Evolutionary conservation across 2,888 invertebrate species (phyloP), one percentile per base, ranked within the genome.

Genomic region (Thereva nobilitata): DNA sequence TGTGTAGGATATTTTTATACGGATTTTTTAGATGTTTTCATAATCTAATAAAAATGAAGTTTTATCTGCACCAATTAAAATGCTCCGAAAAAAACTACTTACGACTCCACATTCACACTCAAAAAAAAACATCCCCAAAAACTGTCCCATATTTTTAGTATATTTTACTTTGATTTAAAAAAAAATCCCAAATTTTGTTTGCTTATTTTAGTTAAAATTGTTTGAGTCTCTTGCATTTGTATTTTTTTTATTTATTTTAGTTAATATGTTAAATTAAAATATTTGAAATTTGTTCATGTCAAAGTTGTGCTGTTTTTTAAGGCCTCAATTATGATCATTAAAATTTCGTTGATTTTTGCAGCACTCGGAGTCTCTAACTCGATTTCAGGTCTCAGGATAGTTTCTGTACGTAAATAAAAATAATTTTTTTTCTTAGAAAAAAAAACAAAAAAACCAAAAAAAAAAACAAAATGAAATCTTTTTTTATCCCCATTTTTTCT

Each of bases 351-450:
- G 79, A 80, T 80, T 80, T 82, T 82, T 83, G 75, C 83, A 83
- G 83, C 82, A 77, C 81, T 82, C 79, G 83, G 83, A 81, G 82
- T 83, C 76, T 82, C 82, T 78, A 81, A 82, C 80, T 79, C 82
- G 79, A 75, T 76, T 73, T 74, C 76, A 72, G 77, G 76, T 73
- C 80, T 83, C 79, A 82, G 82, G 82, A 82, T 83, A 77, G 79
- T 79, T 75, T 82, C 83, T 83, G 83, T 83, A 83, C 81, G 83
- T 83, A 83, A 80, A 77, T 23, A 23, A 23, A 23, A 23, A 23
- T 23, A 73, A 57, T 53, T 65, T 52, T 56, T 49, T 49, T 41
- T 41, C 55, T 66, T 64, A 56, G 45, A 50, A 41, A 56, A 4
- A 52, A 23, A 23, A 23, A 23, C 23, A 1, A 23, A 23, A 23